Percentiles rank a stretch among this genome's conserved stretches.
phyloP scores from a whole-genome alignment of 2,797 vertebrate genomes.

The Sebastes dallii region DNA sequence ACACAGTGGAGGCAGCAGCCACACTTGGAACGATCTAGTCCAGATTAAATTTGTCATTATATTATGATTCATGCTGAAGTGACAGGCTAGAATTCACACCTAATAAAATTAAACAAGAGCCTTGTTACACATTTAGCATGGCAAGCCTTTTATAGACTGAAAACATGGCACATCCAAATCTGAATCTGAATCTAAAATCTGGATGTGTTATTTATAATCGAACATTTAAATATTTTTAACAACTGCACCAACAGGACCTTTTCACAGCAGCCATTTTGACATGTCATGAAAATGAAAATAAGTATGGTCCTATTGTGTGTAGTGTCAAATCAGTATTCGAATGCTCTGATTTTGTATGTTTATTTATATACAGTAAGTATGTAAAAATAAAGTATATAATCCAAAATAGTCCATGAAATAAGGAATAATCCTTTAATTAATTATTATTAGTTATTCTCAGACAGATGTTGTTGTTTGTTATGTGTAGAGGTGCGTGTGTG shows the following conservation, averaged over 20 bases:
- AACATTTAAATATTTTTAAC: background rate
- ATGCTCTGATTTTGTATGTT: no score
- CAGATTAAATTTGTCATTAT: constrained; percentile 39
- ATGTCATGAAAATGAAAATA: no score
- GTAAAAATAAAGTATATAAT: no score
- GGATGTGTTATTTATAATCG: background rate
- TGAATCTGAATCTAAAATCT: background rate
- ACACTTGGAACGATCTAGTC: constrained; percentile 14
- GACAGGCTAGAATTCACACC: constrained; percentile 42
- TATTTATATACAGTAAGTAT: no score
- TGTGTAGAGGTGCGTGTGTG: no score
- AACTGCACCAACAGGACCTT: background rate
- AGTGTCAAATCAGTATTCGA: no score
- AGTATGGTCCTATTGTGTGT: no score
- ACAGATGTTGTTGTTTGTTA: no score
- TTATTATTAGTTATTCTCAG: no score
- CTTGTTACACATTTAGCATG: constrained; percentile 5
- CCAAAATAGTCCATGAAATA: no score
- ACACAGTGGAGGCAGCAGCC: constrained; percentile 21
- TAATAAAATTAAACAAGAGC: constrained; percentile 37
- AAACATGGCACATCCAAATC: background rate
- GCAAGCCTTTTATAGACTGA: background rate
- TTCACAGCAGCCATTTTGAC: no score
- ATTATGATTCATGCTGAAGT: constrained; percentile 37
- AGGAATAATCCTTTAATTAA: no score